Percentiles rank a stretch among this genome's conserved stretches.
These are phyloP conservation scores for Leiothrix lutea DNA, from an alignment of 2,113 vertebrate genomes.

Conservation along the genomic window DNA sequence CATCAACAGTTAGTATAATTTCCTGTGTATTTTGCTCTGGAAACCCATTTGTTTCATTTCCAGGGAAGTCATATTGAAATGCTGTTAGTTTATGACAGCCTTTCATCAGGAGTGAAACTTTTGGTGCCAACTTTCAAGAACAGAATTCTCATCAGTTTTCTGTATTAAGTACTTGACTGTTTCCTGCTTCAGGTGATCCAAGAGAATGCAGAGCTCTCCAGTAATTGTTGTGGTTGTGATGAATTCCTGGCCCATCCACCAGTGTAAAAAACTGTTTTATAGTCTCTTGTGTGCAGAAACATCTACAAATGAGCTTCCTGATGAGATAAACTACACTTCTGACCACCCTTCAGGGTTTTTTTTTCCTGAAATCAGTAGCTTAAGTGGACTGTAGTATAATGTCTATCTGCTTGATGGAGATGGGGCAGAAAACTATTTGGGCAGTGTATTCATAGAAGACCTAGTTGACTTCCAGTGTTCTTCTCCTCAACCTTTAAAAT, in stretches of 20 bases:
- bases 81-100: neutral
- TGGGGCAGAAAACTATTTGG: neutral
- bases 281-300: neutral
- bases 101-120: neutral
- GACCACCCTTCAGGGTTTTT: neutral
- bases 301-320: neutral
- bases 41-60: neutral
- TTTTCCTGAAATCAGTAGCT: neutral
- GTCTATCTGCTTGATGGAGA: neutral
- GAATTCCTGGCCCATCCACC: neutral
- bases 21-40: neutral
- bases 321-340: neutral
- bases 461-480: neutral
- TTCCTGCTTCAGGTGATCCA: neutral
- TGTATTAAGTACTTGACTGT: neutral
- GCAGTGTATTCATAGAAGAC: neutral
- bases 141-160: neutral
- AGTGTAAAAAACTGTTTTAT: neutral
- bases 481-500: neutral
- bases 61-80: neutral
- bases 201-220: neutral
- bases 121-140: neutral
- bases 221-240: neutral
- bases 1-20: neutral
- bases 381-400: neutral